A percentile compares a stretch with the other conserved stretches of the same genome.
Evolutionary conservation across 2,113 vertebrate species (phyloP).

Genomic region (Pangasianodon hypophthalmus): DNA sequence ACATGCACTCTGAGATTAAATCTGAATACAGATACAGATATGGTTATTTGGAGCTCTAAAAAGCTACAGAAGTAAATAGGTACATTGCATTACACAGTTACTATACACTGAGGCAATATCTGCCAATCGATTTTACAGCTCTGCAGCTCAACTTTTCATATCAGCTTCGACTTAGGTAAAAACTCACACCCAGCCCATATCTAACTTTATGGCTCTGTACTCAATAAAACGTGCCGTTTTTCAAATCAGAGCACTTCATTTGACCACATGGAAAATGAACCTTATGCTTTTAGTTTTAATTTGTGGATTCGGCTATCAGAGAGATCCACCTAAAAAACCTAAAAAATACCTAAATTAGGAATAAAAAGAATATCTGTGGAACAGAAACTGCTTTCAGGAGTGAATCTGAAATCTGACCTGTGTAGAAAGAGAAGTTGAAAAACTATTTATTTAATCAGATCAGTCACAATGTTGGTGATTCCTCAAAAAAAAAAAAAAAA

Average conservation of each 20-base stretch:
- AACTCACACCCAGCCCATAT: neutral
- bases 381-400: neutral
- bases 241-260: slow-evolving; percentile 27
- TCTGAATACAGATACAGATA: neutral
- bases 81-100: neutral
- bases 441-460: neutral
- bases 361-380: neutral
- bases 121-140: neutral
- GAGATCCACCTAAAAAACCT: neutral
- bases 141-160: neutral
- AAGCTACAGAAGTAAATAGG: neutral
- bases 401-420: too few relatives aligned
- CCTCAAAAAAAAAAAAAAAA: neutral
- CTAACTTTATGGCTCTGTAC: neutral
- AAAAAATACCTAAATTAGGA: neutral
- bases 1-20: neutral
- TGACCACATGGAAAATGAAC: neutral
- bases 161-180: neutral
- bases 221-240: neutral
- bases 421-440: too few relatives aligned
- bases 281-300: neutral
- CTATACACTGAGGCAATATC: neutral
- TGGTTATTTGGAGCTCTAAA: neutral
- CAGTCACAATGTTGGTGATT: neutral
- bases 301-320: neutral